A percentile compares a stretch with the other conserved stretches of the same genome.
phyloP scores from a whole-genome alignment of 2,797 vertebrate genomes.

The Poeciliopsis gracilis region DNA sequence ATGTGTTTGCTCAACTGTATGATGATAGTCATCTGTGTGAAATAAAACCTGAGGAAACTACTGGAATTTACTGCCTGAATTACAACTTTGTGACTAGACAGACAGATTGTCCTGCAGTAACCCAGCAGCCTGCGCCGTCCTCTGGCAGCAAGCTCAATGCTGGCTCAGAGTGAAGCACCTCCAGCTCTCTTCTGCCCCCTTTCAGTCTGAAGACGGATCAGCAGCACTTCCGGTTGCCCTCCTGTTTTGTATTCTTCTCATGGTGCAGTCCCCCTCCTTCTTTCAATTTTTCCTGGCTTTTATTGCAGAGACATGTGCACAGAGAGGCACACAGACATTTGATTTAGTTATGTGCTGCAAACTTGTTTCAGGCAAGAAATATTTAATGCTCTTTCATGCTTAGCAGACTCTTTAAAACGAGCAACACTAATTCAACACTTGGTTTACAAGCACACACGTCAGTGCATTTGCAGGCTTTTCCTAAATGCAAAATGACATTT shows the following conservation, averaged over 20 bases:
- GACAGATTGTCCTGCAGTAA: slow-evolving; percentile 48
- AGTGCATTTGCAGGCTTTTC: background rate
- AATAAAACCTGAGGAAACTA: slow-evolving; percentile 25
- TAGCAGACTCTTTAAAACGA: background rate
- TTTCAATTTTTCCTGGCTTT: slow-evolving; percentile 26
- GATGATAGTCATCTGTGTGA: background rate
- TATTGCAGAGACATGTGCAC: slow-evolving; percentile 40
- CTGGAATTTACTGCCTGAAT: slow-evolving; percentile 23
- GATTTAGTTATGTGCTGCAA: slow-evolving; percentile 6
- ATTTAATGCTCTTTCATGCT: slow-evolving; percentile 4
- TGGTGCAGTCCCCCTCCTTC: slow-evolving; percentile 61
- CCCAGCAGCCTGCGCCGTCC: slow-evolving; percentile 35
- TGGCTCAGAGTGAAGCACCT: slow-evolving; percentile 22
- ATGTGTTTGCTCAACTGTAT: slow-evolving; percentile 1
- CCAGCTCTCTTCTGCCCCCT: slow-evolving; percentile 71
- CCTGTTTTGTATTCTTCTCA: slow-evolving; percentile 52
- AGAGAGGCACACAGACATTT: slow-evolving; percentile 25
- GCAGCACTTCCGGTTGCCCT: slow-evolving; percentile 74
- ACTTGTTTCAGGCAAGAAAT: slow-evolving; percentile 5
- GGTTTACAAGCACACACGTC: slow-evolving; percentile 3
- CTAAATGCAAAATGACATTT: background rate
- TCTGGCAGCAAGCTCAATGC: background rate
- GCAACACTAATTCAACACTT: background rate
- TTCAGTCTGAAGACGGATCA: slow-evolving; percentile 42
- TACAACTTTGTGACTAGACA: slow-evolving; percentile 40